phyloP scores from a whole-genome alignment of 2,797 vertebrate genomes.

The Nothura maculosa region DNA sequence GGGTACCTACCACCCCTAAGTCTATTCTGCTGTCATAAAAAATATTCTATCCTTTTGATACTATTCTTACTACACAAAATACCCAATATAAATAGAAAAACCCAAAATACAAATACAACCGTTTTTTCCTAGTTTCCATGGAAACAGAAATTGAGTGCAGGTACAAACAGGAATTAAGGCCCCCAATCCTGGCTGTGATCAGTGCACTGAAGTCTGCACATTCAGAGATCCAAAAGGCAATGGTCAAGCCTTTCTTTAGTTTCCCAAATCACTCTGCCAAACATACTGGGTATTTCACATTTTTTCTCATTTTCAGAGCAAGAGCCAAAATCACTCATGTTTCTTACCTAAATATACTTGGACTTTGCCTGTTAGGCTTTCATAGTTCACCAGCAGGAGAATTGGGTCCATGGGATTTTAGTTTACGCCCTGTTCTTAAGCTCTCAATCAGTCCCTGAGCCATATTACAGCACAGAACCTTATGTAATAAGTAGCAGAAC shows the following conservation, averaged over 20 bases:
- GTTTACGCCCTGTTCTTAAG: neutral
- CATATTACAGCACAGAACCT: neutral
- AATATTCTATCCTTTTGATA: neutral
- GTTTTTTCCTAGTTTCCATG: neutral
- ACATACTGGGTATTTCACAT: neutral
- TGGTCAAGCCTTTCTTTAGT: neutral
- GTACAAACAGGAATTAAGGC: neutral
- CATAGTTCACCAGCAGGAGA: neutral
- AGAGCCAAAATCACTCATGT: neutral
- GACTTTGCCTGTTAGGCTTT: neutral
- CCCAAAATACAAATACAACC: neutral
- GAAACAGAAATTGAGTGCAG: neutral
- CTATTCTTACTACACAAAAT: neutral
- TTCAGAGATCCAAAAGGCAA: neutral
- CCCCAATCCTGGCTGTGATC: neutral
- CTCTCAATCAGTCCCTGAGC: neutral
- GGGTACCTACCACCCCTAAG: fast-evolving
- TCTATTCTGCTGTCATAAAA: neutral
- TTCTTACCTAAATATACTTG: neutral
- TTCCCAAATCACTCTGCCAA: neutral
- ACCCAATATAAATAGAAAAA: too few relatives aligned
- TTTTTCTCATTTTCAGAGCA: neutral
- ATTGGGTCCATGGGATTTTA: neutral
- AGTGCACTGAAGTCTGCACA: neutral
- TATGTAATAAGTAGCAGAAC: neutral